Evolutionary conservation across 1,140 invertebrate genomes (phyloP).

Genomic region (Drosophila eugracilis): DNA sequence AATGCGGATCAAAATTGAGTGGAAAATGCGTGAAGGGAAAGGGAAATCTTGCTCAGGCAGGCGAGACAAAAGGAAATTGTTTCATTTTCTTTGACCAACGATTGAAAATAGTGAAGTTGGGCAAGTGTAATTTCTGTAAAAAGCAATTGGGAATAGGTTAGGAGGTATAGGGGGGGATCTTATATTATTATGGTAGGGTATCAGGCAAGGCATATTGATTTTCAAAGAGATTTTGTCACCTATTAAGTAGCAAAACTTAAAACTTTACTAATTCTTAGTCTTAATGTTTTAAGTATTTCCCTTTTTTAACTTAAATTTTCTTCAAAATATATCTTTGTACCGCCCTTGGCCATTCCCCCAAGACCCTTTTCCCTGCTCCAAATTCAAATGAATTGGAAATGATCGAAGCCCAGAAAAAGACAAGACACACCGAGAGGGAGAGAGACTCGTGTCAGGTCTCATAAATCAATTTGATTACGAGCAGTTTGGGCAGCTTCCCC

Average conservation of each 20-base stretch:
- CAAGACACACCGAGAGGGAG: slow-evolving; percentile 24
- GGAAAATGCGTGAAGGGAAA: slow-evolving; percentile 37
- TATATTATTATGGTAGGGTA: slow-evolving; percentile 19
- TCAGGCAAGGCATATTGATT: neutral
- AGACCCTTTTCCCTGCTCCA: slow-evolving; percentile 26
- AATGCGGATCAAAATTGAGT: slow-evolving; percentile 48
- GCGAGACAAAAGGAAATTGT: slow-evolving; percentile 67
- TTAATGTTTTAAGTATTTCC: too few species aligned
- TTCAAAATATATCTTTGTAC: neutral
- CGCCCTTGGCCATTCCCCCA: slow-evolving; percentile 4
- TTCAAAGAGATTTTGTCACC: neutral
- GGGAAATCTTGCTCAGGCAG: slow-evolving; percentile 24
- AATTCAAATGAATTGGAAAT: slow-evolving; percentile 26
- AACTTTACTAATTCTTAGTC: too few species aligned
- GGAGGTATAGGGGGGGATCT: neutral
- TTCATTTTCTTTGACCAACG: slow-evolving; percentile 42
- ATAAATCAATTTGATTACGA: slow-evolving; percentile 81
- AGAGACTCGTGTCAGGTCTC: slow-evolving; percentile 56
- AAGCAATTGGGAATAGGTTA: slow-evolving; percentile 19
- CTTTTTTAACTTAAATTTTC: too few species aligned
- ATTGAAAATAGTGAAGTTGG: slow-evolving; percentile 17
- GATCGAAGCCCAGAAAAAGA: slow-evolving; percentile 11
- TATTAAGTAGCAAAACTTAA: neutral
- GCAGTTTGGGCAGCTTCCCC: slow-evolving; percentile 47
- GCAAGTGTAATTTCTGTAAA: slow-evolving; percentile 54